Conservation (phyloP, 2,888 invertebrate species). For the Acheta domesticus region DNA sequence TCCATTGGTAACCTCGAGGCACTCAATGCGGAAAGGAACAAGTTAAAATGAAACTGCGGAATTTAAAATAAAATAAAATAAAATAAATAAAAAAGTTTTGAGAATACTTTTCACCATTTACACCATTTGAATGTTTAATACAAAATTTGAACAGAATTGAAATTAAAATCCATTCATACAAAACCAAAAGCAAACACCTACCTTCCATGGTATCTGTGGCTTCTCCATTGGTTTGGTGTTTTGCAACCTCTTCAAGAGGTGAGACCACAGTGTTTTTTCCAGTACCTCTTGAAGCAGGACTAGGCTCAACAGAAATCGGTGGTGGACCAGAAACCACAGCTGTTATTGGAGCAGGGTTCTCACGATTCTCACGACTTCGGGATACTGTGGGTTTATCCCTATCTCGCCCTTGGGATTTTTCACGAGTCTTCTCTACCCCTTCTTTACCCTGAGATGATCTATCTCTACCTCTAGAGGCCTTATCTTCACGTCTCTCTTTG, state of each 20-base stretch:
- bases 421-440: not conserved
- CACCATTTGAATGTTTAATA: no score
- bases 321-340: not conserved
- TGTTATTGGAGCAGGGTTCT: not conserved
- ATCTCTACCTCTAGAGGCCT: constrained; percentile 20
- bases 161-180: no score
- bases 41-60: no score
- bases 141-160: no score
- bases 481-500: constrained; percentile 23
- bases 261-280: not conserved
- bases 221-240: constrained; percentile 33
- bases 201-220: constrained; percentile 27
- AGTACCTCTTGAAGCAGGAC: not conserved
- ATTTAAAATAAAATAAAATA: no score
- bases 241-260: constrained; percentile 19
- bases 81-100: no score
- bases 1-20: no score
- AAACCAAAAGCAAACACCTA: not conserved
- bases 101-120: no score
- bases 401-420: constrained; percentile 12
- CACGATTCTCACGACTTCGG: not conserved
- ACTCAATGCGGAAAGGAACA: no score
- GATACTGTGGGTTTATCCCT: constrained; percentile 25
- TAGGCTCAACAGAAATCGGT: not conserved
- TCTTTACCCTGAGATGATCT: constrained; percentile 18